phyloP scores from a whole-genome alignment of 2,888 invertebrate genomes.

The Corbicula japonica region DNA sequence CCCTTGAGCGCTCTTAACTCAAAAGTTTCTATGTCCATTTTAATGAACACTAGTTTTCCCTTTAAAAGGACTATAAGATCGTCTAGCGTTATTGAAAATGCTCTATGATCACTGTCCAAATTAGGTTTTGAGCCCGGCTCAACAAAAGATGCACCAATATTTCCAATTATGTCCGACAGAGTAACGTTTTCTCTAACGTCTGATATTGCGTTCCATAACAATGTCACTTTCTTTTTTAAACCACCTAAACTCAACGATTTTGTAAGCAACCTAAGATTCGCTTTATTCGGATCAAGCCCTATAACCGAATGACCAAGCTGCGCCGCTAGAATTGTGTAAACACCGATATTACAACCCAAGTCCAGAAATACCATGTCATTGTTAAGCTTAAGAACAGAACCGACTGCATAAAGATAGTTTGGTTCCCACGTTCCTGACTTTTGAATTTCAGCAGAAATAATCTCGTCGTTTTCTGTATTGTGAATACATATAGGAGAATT shows the following conservation, averaged over 20 bases:
- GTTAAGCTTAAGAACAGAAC: constrained; percentile 57
- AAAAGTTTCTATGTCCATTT: constrained; percentile 80
- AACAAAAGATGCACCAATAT: constrained; percentile 74
- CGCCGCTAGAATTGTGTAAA: constrained; percentile 69
- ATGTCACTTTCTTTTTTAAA: constrained; percentile 60
- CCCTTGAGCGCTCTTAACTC: constrained; percentile 73
- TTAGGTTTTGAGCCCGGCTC: constrained; percentile 23
- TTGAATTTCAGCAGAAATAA: constrained; percentile 65
- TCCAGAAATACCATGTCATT: constrained; percentile 69
- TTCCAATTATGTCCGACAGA: constrained; percentile 64
- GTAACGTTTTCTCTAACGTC: constrained; percentile 65
- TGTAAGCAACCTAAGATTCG: constrained; percentile 64
- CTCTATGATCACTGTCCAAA: constrained; percentile 31
- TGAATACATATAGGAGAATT: constrained; percentile 71
- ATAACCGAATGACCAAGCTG: constrained; percentile 68
- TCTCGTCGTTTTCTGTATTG: constrained; percentile 62
- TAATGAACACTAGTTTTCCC: constrained; percentile 71
- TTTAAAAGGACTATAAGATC: constrained; percentile 69
- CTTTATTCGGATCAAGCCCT: constrained; percentile 67
- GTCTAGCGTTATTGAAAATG: constrained; percentile 70
- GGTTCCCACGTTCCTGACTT: constrained; percentile 73
- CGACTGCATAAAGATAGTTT: constrained; percentile 67
- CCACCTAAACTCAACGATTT: constrained; percentile 66
- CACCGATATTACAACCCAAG: constrained; percentile 74
- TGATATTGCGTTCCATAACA: constrained; percentile 75